These are phyloP conservation scores for Linnaemya vulpina DNA, from an alignment of 2,888 invertebrate species.

Conservation along the genomic window DNA sequence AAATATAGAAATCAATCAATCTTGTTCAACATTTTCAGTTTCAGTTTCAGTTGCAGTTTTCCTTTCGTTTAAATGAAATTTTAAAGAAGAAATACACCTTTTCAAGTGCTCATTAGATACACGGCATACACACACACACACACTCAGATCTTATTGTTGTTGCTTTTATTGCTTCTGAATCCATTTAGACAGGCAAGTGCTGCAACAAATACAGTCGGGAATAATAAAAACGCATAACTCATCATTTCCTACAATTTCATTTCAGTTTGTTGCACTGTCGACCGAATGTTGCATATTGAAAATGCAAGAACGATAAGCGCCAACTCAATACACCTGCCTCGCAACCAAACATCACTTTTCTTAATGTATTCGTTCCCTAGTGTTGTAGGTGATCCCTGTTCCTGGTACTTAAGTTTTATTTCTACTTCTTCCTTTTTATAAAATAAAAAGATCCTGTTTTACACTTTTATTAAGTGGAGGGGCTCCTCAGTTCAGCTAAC, in stretches of 20 bases:
- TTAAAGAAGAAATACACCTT: constrained; percentile 54
- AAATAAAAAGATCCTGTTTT: constrained; percentile 55
- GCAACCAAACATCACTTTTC: not conserved
- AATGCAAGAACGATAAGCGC: constrained; percentile 49
- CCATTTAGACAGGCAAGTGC: constrained; percentile 39
- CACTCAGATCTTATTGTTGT: constrained; percentile 50
- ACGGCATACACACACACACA: constrained; percentile 64
- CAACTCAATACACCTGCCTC: constrained; percentile 61
- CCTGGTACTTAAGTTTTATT: constrained; percentile 46
- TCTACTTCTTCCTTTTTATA: constrained; percentile 1
- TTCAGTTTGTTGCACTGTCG: constrained; percentile 18
- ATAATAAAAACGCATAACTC: constrained; percentile 59
- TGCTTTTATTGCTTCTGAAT: not conserved
- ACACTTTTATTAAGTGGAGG: constrained; percentile 41
- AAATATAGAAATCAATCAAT: constrained; percentile 65
- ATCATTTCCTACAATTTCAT: constrained; percentile 56
- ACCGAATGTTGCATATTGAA: constrained; percentile 37
- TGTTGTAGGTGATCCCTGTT: constrained; percentile 67
- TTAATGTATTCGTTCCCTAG: not conserved
- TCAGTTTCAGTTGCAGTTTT: too few species aligned
- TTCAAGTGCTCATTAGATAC: constrained; percentile 67
- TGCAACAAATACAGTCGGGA: constrained; percentile 37
- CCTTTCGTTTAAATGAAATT: not conserved
- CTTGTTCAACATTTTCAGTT: constrained; percentile 41
- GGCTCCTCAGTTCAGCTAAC: constrained; percentile 46